phyloP scores from a whole-genome alignment of 2,888 invertebrate genomes.

The Trissonchulus latispiculum region DNA sequence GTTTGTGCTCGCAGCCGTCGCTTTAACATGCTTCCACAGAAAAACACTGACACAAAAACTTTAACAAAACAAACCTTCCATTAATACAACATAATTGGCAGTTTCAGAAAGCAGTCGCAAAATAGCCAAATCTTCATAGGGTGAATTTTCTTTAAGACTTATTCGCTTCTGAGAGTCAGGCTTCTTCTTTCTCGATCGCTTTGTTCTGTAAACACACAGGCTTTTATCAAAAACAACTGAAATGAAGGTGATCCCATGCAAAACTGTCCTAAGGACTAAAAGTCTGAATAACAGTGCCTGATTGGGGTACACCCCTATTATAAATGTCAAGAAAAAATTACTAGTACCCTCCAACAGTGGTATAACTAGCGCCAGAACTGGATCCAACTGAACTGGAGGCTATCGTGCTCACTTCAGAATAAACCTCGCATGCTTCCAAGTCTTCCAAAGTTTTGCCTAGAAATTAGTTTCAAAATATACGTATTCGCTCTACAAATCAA shows the following conservation, averaged over 20 bases:
- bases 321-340: no score
- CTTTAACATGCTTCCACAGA: no score
- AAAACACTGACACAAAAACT: no score
- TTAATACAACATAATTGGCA: neutral
- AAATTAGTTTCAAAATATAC: neutral
- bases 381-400: neutral
- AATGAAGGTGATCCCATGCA: no score
- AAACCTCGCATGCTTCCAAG: conserved; percentile 15
- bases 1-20: no score
- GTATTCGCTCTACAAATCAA: neutral
- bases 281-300: no score
- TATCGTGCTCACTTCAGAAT: conserved; percentile 14
- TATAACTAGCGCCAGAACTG: neutral
- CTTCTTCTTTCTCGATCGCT: conserved; percentile 8
- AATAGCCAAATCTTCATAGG: conserved; percentile 22
- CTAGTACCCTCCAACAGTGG: neutral
- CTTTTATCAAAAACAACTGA: no score
- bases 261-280: no score
- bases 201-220: neutral
- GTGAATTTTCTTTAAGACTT: conserved; percentile 8
- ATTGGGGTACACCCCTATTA: no score
- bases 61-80: neutral
- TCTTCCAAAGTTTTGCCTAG: conserved; percentile 1
- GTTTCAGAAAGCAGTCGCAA: conserved; percentile 8
- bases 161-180: neutral